Conservation (phyloP, 2,113 vertebrate species). For the Ondatra zibethicus region DNA sequence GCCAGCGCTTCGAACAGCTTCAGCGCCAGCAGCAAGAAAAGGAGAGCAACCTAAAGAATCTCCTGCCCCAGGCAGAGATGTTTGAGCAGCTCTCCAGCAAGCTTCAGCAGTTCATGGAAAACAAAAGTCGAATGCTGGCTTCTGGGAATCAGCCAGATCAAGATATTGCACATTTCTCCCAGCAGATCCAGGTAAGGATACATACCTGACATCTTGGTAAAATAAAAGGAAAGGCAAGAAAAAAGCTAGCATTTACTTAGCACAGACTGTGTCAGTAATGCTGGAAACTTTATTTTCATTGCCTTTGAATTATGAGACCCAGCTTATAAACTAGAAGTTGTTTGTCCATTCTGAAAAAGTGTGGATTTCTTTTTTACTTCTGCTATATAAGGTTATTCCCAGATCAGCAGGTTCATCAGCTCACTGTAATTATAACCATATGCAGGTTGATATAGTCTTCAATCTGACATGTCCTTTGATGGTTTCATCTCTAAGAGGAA, state of each 20-base stretch:
- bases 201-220: background rate
- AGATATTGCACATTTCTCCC: slow-evolving; percentile 92
- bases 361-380: slow-evolving; percentile 32
- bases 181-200: slow-evolving; percentile 93
- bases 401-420: background rate
- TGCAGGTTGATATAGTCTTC: background rate
- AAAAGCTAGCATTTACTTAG: background rate
- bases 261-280: background rate
- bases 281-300: background rate
- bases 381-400: background rate
- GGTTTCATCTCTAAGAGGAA: background rate
- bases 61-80: slow-evolving; percentile 93
- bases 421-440: background rate
- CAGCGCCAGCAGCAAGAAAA: slow-evolving; percentile 89
- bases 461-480: background rate
- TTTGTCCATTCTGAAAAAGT: slow-evolving; percentile 9
- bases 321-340: background rate
- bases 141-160: slow-evolving; percentile 92
- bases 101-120: slow-evolving; percentile 91
- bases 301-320: slow-evolving; percentile 10
- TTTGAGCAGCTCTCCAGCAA: slow-evolving; percentile 92
- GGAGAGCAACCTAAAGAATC: slow-evolving; percentile 89
- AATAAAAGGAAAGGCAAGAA: slow-evolving; percentile 16
- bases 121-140: slow-evolving; percentile 88
- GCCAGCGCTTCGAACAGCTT: slow-evolving; percentile 87